Evolutionary conservation across 2,888 invertebrate genomes (phyloP).

Genomic region (Drosophila helvetica): DNA sequence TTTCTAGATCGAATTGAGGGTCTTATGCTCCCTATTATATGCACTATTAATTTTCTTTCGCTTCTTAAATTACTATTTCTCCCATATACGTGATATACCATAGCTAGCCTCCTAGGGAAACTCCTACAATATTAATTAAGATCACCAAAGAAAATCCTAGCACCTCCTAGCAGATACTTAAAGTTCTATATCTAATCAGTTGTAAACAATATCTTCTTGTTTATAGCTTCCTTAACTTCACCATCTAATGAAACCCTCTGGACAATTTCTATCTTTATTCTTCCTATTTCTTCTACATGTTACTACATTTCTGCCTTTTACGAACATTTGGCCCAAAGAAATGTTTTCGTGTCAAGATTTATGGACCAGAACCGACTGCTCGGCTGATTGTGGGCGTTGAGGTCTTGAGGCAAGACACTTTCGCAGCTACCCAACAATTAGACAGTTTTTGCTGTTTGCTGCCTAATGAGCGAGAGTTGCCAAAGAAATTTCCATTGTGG

Average conservation of each 20-base stretch:
- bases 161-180: background rate
- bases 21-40: too few species aligned
- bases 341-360: slow-evolving; percentile 61
- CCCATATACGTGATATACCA: too few species aligned
- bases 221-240: background rate
- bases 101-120: background rate
- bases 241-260: too few species aligned
- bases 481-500: slow-evolving; percentile 64
- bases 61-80: too few species aligned
- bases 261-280: background rate
- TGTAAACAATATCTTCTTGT: background rate
- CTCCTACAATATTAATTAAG: too few species aligned
- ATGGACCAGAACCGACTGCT: slow-evolving; percentile 49
- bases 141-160: too few species aligned
- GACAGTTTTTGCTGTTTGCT: slow-evolving; percentile 40
- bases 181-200: background rate
- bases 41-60: too few species aligned
- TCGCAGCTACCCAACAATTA: slow-evolving; percentile 53
- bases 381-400: slow-evolving; percentile 61
- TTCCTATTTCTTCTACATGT: background rate
- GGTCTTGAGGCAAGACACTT: slow-evolving; percentile 50
- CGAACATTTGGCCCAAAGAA: slow-evolving; percentile 25
- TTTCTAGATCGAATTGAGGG: too few species aligned
- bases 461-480: slow-evolving; percentile 51
- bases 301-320: background rate